Evolutionary conservation across 2,113 vertebrate species (phyloP), one percentile per base, ranked within the genome.

Genomic region (Silurus meridionalis): DNA sequence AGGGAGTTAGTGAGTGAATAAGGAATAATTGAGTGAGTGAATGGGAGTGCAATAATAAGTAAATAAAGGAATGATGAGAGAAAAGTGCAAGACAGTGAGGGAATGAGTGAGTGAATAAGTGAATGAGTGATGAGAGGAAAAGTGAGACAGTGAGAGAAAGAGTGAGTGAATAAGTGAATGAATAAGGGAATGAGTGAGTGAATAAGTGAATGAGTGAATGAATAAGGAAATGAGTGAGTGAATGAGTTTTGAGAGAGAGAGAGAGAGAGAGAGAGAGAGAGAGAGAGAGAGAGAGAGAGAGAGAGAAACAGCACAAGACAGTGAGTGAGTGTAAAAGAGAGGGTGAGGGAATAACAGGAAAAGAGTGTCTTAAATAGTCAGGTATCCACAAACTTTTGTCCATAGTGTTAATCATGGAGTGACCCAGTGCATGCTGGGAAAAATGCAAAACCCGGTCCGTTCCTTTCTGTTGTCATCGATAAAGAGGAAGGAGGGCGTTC

Each of bases 401-500:
- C 37, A 37, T 37, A 37, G 37, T 37, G 37, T 37, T 37, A 37
- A 37, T 50, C 46, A 66, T 55, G 61, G 60, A 81, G 69, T 14
- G 60, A 72, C 67, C 66, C 10, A 53, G 75, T 84, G 78, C 48
- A 19, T 84, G 46, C 75, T 81, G 84, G 74, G 77, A 25, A 21
- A 8, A 50, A 83, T 80, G 69, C 71, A 90, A 87, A 86, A 80
- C 64, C 25, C 58, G 79, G 53, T 84, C 85, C 81, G 87, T 91
- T 60, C 55, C 14, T 28, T 81, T 64, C 78, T 69, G 79, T 23
- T 66, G 37, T 19, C 55, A 88, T 83, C 37, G 71, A 50, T 67
- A 82, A 71, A 50, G 19, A 83, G 85, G 85, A 82, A 91, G 88
- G 88, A 90, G 88, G 63, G 10, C 74, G 84, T 82, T 78, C 83